Conservation (phyloP, 2,888 invertebrate species). For the Caenorhabditis becei region DNA sequence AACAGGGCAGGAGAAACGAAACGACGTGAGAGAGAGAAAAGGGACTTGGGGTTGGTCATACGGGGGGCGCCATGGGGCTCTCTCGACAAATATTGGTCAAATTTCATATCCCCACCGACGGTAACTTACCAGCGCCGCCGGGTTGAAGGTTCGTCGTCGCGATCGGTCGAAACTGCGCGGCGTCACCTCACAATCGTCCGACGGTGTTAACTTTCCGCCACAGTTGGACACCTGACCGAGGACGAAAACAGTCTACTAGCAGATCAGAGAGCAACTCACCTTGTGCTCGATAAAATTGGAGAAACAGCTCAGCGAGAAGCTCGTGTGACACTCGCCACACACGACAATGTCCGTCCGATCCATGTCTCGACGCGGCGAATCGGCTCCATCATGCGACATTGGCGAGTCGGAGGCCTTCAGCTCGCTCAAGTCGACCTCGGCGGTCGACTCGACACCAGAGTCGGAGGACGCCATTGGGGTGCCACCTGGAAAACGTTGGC, state of each 20-base stretch:
- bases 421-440: slow-evolving; percentile 75
- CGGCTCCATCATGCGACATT: slow-evolving; percentile 68
- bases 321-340: slow-evolving; percentile 78
- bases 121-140: slow-evolving; percentile 64
- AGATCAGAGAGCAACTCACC: slow-evolving; percentile 57
- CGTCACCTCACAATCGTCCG: slow-evolving; percentile 68
- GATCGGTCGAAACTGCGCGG: slow-evolving; percentile 66
- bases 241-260: slow-evolving; percentile 6
- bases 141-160: slow-evolving; percentile 69
- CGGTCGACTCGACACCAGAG: slow-evolving; percentile 81
- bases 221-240: slow-evolving; percentile 70
- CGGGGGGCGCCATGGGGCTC: slow-evolving; percentile 54
- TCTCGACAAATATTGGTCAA: slow-evolving; percentile 45
- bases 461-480: slow-evolving; percentile 81
- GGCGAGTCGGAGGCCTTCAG: slow-evolving; percentile 72
- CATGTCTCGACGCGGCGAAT: slow-evolving; percentile 56
- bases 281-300: slow-evolving; percentile 80
- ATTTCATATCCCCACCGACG: too few relatives aligned
- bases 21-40: slow-evolving; percentile 33
- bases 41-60: slow-evolving; percentile 36
- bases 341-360: slow-evolving; percentile 72
- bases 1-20: too few relatives aligned
- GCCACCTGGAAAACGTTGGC: slow-evolving; percentile 61
- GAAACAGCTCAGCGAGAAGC: slow-evolving; percentile 76
- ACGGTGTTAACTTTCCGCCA: slow-evolving; percentile 73